These are phyloP conservation scores for Tipula vernalis DNA, from an alignment of 2,888 invertebrate genomes.

Conservation along the genomic window DNA sequence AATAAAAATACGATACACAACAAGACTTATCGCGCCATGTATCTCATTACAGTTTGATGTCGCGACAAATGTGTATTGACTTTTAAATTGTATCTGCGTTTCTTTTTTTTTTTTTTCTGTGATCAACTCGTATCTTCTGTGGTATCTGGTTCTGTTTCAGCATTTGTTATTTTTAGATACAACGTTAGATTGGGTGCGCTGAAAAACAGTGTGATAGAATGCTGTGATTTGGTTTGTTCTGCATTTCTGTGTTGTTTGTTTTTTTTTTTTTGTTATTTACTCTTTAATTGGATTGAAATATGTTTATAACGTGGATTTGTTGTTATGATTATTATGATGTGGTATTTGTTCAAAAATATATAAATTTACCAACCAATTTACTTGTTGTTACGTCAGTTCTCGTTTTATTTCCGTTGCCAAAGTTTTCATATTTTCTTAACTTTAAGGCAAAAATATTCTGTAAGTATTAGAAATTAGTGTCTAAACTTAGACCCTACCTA, in stretches of 20 bases:
- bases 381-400: too few relatives aligned
- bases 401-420: too few relatives aligned
- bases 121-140: not conserved
- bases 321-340: too few relatives aligned
- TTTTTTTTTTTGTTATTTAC: not conserved
- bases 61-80: constrained; percentile 30
- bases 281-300: not conserved
- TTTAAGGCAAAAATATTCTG: too few relatives aligned
- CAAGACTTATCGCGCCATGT: constrained; percentile 30
- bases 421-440: too few relatives aligned
- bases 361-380: too few relatives aligned
- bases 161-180: not conserved
- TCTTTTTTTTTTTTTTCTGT: not conserved
- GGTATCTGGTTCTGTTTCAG: not conserved
- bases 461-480: too few relatives aligned
- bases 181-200: not conserved
- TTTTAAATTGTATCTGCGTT: constrained; percentile 7
- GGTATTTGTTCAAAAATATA: too few relatives aligned
- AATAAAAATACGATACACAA: not conserved
- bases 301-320: not conserved
- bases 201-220: not conserved
- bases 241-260: not conserved
- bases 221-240: not conserved
- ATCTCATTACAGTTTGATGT: constrained; percentile 36
- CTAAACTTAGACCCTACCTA: too few relatives aligned